Evolutionary conservation across 2,888 invertebrate species (phyloP).

Genomic region (Dugesia japonica): DNA sequence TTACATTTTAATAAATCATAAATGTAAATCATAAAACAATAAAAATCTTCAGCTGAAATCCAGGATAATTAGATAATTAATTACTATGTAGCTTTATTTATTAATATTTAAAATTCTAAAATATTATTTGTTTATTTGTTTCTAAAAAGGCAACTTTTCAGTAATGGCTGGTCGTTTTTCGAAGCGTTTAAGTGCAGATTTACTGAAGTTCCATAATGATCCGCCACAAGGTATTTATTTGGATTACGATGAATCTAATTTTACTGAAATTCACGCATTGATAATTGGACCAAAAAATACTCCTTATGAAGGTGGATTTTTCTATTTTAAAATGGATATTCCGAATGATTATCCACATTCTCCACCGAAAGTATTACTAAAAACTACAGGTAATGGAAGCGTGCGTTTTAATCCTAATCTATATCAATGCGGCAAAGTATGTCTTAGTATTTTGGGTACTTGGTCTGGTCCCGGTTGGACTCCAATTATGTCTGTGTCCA

Average conservation of each 20-base stretch:
- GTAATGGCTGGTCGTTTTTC: no score
- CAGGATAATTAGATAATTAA: no score
- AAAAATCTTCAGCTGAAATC: no score
- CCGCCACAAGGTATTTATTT: slow-evolving; percentile 53
- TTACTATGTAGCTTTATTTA: no score
- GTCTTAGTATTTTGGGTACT: slow-evolving; percentile 42
- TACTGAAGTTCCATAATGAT: slow-evolving; percentile 41
- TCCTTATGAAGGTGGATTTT: slow-evolving; percentile 53
- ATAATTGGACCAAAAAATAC: slow-evolving; percentile 54
- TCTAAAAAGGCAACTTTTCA: no score
- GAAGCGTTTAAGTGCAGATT: background rate
- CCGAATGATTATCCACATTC: slow-evolving; percentile 52
- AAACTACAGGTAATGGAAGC: slow-evolving; percentile 53
- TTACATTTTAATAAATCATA: no score
- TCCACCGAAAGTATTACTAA: slow-evolving; percentile 53
- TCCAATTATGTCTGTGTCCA: slow-evolving; percentile 52
- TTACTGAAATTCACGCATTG: slow-evolving; percentile 52
- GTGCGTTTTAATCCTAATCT: slow-evolving; percentile 28
- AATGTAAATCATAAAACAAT: no score
- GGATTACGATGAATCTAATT: slow-evolving; percentile 51
- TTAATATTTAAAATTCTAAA: no score
- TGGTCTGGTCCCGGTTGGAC: slow-evolving; percentile 54
- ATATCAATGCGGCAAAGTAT: slow-evolving; percentile 28
- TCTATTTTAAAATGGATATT: slow-evolving; percentile 50
- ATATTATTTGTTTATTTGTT: no score